Conservation (phyloP, 2,797 vertebrate genomes). For the Oophaga sylvatica region DNA sequence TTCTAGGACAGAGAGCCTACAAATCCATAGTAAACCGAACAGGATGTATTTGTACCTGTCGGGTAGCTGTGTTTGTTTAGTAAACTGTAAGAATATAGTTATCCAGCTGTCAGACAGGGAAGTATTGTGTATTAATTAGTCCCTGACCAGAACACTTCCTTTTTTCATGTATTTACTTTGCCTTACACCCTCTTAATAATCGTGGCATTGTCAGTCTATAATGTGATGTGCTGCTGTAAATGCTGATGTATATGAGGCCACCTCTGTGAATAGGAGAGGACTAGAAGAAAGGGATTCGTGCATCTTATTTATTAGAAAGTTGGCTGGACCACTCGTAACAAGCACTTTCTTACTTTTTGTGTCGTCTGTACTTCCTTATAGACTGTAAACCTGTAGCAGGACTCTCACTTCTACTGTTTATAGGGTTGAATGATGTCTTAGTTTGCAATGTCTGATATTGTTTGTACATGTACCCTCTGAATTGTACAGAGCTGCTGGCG, state of each 20-base stretch:
- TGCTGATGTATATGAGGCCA: neutral
- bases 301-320: too few relatives aligned
- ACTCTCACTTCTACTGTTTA: too few relatives aligned
- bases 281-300: too few relatives aligned
- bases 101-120: constrained; percentile 5
- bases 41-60: neutral
- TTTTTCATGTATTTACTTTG: neutral
- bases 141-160: constrained; percentile 4
- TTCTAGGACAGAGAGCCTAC: neutral
- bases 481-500: too few relatives aligned
- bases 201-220: neutral
- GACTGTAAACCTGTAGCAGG: too few relatives aligned
- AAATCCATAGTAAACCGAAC: neutral
- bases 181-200: neutral
- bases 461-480: too few relatives aligned
- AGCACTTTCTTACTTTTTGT: too few relatives aligned
- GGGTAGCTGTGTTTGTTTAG: neutral
- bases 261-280: neutral
- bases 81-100: neutral
- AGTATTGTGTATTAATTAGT: neutral
- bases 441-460: too few relatives aligned
- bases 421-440: too few relatives aligned
- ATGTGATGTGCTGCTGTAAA: neutral
- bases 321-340: too few relatives aligned
- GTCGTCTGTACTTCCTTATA: too few relatives aligned